A percentile compares a stretch with the other conserved stretches of the same genome.
Conservation (phyloP, 2,888 invertebrate species). For the Ecliptopera silaceata region DNA sequence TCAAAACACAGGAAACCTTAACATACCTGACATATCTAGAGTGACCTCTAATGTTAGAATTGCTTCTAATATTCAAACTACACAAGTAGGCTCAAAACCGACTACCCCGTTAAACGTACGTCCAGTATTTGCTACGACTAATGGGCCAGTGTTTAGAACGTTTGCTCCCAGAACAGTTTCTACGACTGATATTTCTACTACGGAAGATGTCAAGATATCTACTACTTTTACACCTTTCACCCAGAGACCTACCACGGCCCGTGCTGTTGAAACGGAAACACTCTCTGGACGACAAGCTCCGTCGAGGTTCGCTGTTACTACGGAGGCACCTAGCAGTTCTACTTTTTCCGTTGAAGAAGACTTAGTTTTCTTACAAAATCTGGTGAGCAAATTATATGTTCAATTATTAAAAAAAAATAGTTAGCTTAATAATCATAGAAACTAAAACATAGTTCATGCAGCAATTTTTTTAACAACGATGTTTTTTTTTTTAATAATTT, state of each 20-base stretch:
- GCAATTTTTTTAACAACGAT: no score
- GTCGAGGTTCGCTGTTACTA: conserved; percentile 57
- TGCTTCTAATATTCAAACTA: conserved; percentile 68
- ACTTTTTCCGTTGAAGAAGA: conserved; percentile 82
- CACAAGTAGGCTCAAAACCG: conserved; percentile 64
- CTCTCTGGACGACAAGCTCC: conserved; percentile 52
- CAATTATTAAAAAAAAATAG: no score
- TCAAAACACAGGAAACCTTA: conserved; percentile 55
- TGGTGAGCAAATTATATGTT: conserved; percentile 78
- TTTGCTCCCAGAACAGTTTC: conserved; percentile 58
- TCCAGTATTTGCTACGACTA: conserved; percentile 64
- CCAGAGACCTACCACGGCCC: conserved; percentile 53
- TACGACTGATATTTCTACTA: conserved; percentile 52
- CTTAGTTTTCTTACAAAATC: conserved; percentile 82
- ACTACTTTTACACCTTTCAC: conserved; percentile 66
- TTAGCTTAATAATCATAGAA: no score
- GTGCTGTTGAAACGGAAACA: conserved; percentile 44
- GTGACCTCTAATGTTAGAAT: conserved; percentile 73
- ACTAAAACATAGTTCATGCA: no score
- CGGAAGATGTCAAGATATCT: conserved; percentile 66
- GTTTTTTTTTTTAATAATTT: no score
- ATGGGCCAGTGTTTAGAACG: conserved; percentile 52
- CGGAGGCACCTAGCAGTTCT: conserved; percentile 71
- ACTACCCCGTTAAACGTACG: conserved; percentile 66
- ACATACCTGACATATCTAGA: conserved; percentile 65